phyloP scores from a whole-genome alignment of 1,140 invertebrate species.

The Triops cancriformis region DNA sequence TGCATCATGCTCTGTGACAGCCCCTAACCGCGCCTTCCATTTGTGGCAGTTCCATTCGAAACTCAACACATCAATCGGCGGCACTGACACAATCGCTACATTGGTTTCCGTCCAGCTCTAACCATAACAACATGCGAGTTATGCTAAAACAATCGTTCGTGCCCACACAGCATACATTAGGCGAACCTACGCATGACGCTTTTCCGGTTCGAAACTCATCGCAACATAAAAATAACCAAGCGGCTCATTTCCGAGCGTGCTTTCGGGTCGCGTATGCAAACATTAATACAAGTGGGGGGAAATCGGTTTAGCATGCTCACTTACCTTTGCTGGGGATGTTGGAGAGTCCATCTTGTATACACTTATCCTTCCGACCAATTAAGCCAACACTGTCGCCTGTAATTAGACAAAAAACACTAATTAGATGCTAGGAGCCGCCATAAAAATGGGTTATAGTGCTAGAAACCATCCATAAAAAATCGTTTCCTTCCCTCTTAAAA shows the following conservation, averaged over 20 bases:
- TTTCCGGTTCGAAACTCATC: background rate
- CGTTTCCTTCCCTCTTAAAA: background rate
- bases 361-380: background rate
- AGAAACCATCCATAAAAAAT: background rate
- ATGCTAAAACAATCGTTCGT: too few relatives aligned
- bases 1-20: too few relatives aligned
- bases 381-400: background rate
- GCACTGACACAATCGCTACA: too few relatives aligned
- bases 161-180: too few relatives aligned
- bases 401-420: slow-evolving; percentile 13
- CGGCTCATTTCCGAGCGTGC: background rate
- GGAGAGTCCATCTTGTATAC: background rate
- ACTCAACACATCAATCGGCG: too few relatives aligned
- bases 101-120: too few relatives aligned
- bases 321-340: background rate
- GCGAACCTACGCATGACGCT: too few relatives aligned
- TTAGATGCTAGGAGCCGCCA: slow-evolving; percentile 2
- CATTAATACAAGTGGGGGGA: background rate
- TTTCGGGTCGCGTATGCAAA: background rate
- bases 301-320: slow-evolving; percentile 4
- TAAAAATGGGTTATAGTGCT: background rate
- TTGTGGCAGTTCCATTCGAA: too few relatives aligned
- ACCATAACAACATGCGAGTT: too few relatives aligned
- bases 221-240: background rate
- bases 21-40: too few relatives aligned